These are phyloP conservation scores for Nycticryphes semicollaris DNA, from an alignment of 2,113 vertebrate genomes.

Conservation along the genomic window DNA sequence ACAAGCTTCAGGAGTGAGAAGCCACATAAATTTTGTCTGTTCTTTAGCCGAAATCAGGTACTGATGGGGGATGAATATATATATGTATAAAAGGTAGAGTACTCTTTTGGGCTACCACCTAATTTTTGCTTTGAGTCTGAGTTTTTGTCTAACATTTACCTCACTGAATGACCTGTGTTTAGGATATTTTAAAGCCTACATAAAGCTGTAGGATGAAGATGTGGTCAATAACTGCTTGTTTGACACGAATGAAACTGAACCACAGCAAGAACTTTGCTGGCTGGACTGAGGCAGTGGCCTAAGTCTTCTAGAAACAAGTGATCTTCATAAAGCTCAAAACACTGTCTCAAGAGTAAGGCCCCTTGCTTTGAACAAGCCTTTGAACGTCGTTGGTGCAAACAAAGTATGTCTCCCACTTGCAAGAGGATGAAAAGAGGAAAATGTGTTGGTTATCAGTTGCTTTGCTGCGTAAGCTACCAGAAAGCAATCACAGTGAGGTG, in stretches of 20 bases:
- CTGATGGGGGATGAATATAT: neutral
- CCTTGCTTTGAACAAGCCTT: neutral
- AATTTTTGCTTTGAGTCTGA: neutral
- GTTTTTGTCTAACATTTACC: neutral
- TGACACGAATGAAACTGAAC: neutral
- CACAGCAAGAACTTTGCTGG: neutral
- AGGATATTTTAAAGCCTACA: neutral
- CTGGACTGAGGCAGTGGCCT: neutral
- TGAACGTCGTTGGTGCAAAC: neutral
- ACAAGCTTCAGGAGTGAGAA: neutral
- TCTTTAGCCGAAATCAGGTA: neutral
- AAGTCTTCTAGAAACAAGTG: neutral
- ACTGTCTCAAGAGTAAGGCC: neutral
- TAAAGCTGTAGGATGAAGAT: neutral
- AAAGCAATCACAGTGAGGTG: neutral
- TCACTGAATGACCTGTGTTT: neutral
- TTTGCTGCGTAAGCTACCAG: neutral
- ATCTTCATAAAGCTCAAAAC: neutral
- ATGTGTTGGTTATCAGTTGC: neutral
- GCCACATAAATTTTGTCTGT: neutral
- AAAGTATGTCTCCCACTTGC: neutral
- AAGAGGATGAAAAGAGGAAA: neutral
- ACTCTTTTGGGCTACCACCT: neutral
- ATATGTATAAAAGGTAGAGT: neutral
- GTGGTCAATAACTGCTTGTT: neutral